Percentiles rank a stretch among this genome's conserved stretches.
These are phyloP conservation scores for Percina caprodes DNA, from an alignment of 2,113 vertebrate species.

Conservation along the genomic window DNA sequence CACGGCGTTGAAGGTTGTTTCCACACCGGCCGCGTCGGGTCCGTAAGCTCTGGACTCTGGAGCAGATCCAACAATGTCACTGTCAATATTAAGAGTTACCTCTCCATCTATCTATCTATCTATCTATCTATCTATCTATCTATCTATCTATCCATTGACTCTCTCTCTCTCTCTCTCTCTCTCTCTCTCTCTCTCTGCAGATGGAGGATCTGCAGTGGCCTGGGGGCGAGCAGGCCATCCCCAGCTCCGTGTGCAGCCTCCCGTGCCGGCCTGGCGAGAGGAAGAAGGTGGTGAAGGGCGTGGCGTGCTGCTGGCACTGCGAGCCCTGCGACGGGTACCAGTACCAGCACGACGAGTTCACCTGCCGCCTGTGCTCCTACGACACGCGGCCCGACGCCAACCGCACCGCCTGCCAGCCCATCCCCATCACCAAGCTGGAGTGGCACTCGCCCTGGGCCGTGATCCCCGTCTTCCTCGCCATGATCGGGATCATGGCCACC, in stretches of 20 bases:
- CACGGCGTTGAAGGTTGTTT: too few relatives aligned
- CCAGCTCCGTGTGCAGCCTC: slow-evolving; percentile 90
- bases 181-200: slow-evolving; percentile 69
- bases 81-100: too few relatives aligned
- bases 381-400: slow-evolving; percentile 91
- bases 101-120: too few relatives aligned
- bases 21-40: too few relatives aligned
- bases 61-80: too few relatives aligned
- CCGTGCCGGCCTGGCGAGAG: slow-evolving; percentile 91
- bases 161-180: background rate
- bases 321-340: slow-evolving; percentile 95
- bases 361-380: slow-evolving; percentile 92
- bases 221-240: slow-evolving; percentile 84
- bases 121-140: too few relatives aligned
- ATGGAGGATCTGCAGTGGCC: slow-evolving; percentile 96
- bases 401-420: slow-evolving; percentile 91
- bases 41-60: too few relatives aligned
- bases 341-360: slow-evolving; percentile 92
- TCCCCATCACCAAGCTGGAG: slow-evolving; percentile 93
- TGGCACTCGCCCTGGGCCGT: slow-evolving; percentile 97
- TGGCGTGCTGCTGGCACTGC: slow-evolving; percentile 96
- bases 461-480: slow-evolving; percentile 93
- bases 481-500: slow-evolving; percentile 94
- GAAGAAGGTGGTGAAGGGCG: slow-evolving; percentile 95
- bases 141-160: too few relatives aligned